Evolutionary conservation across 2,797 vertebrate species (phyloP), one percentile per base, ranked within the genome.

Genomic region (Erethizon dorsatum): DNA sequence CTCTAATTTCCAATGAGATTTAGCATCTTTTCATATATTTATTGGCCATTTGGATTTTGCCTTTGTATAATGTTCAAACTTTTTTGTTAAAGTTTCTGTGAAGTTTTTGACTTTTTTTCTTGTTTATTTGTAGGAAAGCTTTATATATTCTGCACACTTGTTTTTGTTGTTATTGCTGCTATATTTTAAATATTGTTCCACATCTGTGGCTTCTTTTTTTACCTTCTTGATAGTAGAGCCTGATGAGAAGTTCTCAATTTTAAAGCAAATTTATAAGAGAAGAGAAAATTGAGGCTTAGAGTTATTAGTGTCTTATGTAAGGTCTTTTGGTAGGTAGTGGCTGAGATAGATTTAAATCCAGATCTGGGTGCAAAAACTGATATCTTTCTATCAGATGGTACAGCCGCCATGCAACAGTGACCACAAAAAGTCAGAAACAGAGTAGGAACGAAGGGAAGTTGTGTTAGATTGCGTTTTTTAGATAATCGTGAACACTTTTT

Each of bases 301-400:
- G 9, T 87, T n/a, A 91, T 71, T 75, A 75, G 33, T 89, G 52
- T 78, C 71, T 83, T 83, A 47, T 20, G 0, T 85, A 67, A 91
- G 45, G 5, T 73, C 9, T 89, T 83, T 90, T 63, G 12, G 77
- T 45, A 89, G 47, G 47, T 83, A 67, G 61, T 50, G 52, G 15
- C 63, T 75, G 37, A 95, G 56, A 90, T 33, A 57, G 61, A 94
- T 73, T 93, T 96, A 86, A 95, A 90, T 57, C 47, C 59, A 91
- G 67, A 71, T 94, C 41, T 90, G 75, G 79, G 56, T 26, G 45
- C 6, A 93, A 77, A 95, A 90, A 52, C 83, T 67, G 37, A 94
- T 78, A 82, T 94, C 50, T 84, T 59, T 65, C 6, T 90, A 24
- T 75, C 50, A 94, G 20, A 41, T 50, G 45, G 37, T 31, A 79